Evolutionary conservation across 2,888 invertebrate species (phyloP), one percentile per base, ranked within the genome.

Genomic region (Therioaphis trifolii): DNA sequence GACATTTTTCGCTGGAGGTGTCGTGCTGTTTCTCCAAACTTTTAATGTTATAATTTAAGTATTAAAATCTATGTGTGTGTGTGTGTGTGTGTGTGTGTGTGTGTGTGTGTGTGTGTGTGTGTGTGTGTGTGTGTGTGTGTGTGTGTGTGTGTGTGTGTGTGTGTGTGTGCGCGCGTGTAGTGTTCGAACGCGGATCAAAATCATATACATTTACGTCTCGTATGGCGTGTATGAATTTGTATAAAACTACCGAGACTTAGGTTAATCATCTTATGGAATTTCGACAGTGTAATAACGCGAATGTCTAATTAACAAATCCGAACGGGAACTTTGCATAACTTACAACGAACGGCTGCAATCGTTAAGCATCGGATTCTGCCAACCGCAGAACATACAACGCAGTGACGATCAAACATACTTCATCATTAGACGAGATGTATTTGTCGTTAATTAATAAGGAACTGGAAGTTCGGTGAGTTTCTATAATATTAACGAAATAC

Each of bases 371-470:
- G 24, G 66, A 40, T 52, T 68, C 78, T 78, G 78, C 68, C 78
- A 68, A 68, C 78, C 78, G n/a, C 78, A 78, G 68, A 68, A 68
- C 68, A 35, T 18, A 49, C 49, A 68, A 40, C n/a, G n/a, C 66
- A 76, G 66, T 78, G 68, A 78, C 52, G 78, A 78, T 68, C 78
- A 78, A 66, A 68, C 78, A 78, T 68, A 78, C 78, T 78, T 52
- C 66, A 18, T 78, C 68, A 40, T 68, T 63, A 49, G 66, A 78
- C 52, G 35, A 78, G 24, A 24, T 66, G 77, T 68, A 78, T 78
- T 68, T 40, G 66, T 68, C 52, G 78, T 78, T 78, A 78, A 78
- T 78, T 78, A 78, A 78, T 78, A 78, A 78, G 78, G 68, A 78
- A 78, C 52, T 24, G 24, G 40, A 55, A 43, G 68, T 40, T 78